Percentiles rank a stretch among this genome's conserved stretches.
Conservation (phyloP, 2,797 vertebrate species). For the Oryzias dopingdopingensis region DNA sequence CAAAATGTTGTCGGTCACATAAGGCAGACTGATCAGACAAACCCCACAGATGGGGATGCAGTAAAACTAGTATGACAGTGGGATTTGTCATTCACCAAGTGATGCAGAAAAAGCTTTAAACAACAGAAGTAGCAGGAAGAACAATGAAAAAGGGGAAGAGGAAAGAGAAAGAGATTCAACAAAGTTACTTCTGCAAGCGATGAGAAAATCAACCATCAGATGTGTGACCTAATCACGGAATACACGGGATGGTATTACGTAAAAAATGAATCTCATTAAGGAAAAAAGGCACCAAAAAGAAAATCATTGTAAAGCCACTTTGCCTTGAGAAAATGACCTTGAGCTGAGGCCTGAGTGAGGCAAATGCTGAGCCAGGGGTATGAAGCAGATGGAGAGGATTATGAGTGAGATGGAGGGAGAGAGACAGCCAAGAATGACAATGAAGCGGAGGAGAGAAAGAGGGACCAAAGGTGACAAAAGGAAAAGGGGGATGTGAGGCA, state of each 20-base stretch:
- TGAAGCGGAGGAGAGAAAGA: slow-evolving; percentile 16
- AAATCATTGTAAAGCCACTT: slow-evolving; percentile 24
- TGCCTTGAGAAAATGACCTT: slow-evolving; percentile 53
- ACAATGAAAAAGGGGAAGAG: too few species aligned
- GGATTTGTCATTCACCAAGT: slow-evolving; percentile 12
- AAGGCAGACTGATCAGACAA: slow-evolving; percentile 21
- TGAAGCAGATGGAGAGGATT: slow-evolving; percentile 52
- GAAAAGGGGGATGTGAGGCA: slow-evolving; percentile 1
- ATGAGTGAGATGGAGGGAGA: slow-evolving; percentile 42
- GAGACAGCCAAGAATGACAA: slow-evolving; percentile 37
- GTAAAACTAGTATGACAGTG: slow-evolving; percentile 2
- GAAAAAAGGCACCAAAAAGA: background rate
- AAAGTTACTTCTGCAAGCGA: slow-evolving; percentile 5
- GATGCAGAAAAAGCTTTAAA: slow-evolving; percentile 5
- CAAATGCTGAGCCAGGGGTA: slow-evolving; percentile 39
- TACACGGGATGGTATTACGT: slow-evolving; percentile 2
- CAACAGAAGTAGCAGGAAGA: background rate
- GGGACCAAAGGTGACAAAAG: slow-evolving; percentile 4
- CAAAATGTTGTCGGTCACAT: slow-evolving; percentile 25
- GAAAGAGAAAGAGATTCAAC: background rate
- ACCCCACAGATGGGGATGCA: slow-evolving; percentile 23
- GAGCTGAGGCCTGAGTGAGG: slow-evolving; percentile 39
- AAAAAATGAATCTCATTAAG: slow-evolving; percentile 14
- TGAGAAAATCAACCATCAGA: slow-evolving; percentile 6
- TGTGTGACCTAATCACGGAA: slow-evolving; percentile 7